phyloP scores from a whole-genome alignment of 2,113 vertebrate genomes.

The Cyprinodon tularosa region DNA sequence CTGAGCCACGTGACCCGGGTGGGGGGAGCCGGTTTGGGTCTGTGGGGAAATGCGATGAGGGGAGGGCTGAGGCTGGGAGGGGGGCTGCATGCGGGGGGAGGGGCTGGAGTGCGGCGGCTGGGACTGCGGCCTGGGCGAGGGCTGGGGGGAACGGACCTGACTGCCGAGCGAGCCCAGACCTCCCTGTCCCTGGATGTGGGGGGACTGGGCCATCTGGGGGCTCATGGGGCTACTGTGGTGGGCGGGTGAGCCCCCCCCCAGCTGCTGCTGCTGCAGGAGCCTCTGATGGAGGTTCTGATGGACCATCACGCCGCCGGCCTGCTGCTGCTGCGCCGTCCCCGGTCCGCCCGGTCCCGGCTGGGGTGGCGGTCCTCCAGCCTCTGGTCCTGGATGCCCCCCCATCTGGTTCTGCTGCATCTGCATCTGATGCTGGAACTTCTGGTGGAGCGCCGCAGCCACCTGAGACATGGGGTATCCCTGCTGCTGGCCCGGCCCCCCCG shows the following conservation, averaged over 20 bases:
- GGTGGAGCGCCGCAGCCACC: constrained; percentile 74
- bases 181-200: constrained; percentile 91
- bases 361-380: constrained; percentile 76
- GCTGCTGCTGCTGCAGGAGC: constrained; percentile 81
- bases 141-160: constrained; percentile 96
- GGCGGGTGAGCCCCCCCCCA: constrained; percentile 84
- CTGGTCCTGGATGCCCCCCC: constrained; percentile 70
- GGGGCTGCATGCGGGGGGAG: constrained; percentile 92
- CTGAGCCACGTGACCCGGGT: constrained; percentile 80
- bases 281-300: constrained; percentile 93
- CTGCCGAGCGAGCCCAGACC: constrained; percentile 87
- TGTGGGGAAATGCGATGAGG: constrained; percentile 97
- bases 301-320: constrained; percentile 63
- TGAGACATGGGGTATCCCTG: constrained; percentile 81
- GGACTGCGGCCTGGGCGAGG: constrained; percentile 92
- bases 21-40: constrained; percentile 90
- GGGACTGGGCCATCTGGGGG: constrained; percentile 88
- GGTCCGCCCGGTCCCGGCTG: constrained; percentile 79
- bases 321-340: constrained; percentile 61
- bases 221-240: constrained; percentile 96
- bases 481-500: constrained; percentile 71
- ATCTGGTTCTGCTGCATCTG: constrained; percentile 75
- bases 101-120: constrained; percentile 97
- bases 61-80: constrained; percentile 87
- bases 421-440: constrained; percentile 75